phyloP scores from a whole-genome alignment of 2,113 vertebrate genomes.

The Urocitellus parryii region DNA sequence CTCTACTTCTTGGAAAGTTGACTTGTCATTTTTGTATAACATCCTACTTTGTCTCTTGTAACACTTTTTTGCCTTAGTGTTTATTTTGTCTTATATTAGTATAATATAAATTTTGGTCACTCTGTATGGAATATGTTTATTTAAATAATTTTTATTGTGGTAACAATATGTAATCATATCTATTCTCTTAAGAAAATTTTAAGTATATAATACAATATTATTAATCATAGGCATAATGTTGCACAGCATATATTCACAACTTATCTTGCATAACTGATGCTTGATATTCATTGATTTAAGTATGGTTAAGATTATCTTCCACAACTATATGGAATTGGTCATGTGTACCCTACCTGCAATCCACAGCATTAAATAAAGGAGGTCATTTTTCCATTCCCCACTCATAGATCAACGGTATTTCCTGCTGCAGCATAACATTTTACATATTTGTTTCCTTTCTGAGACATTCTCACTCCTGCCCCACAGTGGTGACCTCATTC shows the following conservation, averaged over 20 bases:
- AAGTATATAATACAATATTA: background rate
- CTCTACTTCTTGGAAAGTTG: too few species aligned
- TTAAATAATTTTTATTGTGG: too few species aligned
- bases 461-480: background rate
- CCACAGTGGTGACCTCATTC: background rate
- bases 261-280: background rate
- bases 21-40: too few species aligned
- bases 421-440: background rate
- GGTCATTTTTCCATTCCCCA: background rate
- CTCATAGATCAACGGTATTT: background rate
- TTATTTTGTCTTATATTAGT: too few species aligned
- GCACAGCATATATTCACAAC: background rate
- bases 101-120: too few species aligned
- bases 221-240: background rate
- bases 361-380: slow-evolving; percentile 7
- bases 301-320: background rate
- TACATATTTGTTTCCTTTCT: background rate
- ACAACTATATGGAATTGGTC: background rate
- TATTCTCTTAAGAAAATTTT: background rate
- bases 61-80: too few species aligned
- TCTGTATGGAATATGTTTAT: too few species aligned
- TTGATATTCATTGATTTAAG: background rate
- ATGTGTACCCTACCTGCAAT: background rate
- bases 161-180: background rate
- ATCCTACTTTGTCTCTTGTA: too few species aligned